A percentile compares a stretch with the other conserved stretches of the same genome.
phyloP scores from a whole-genome alignment of 2,113 vertebrate species.

The Podarcis muralis region DNA sequence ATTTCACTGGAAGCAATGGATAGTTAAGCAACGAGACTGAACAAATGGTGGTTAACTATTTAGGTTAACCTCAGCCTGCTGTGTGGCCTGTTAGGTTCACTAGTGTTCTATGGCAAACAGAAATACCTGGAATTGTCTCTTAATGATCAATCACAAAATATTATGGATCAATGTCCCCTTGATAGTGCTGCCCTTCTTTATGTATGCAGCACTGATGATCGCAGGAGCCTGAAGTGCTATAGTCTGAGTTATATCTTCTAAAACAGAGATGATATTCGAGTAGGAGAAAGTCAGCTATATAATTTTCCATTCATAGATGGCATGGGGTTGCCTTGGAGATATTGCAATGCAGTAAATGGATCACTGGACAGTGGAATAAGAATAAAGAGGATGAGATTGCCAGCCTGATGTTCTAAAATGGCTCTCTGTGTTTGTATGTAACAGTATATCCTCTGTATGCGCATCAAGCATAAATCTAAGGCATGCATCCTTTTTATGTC shows the following conservation, averaged over 20 bases:
- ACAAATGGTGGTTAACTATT: slow-evolving; percentile 24
- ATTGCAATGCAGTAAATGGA: slow-evolving; percentile 53
- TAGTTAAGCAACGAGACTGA: slow-evolving; percentile 44
- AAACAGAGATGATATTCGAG: slow-evolving; percentile 42
- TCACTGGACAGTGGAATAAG: slow-evolving; percentile 62
- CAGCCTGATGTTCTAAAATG: slow-evolving; percentile 40
- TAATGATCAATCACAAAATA: neutral
- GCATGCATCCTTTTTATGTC: slow-evolving; percentile 41
- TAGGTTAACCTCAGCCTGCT: slow-evolving; percentile 42
- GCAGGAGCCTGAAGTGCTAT: slow-evolving; percentile 13
- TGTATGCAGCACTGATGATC: rapidly evolving
- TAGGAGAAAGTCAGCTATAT: slow-evolving; percentile 30
- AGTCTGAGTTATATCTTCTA: neutral
- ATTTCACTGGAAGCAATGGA: slow-evolving; percentile 57
- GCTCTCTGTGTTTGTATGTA: neutral
- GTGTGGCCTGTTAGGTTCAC: slow-evolving; percentile 28
- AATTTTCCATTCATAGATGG: slow-evolving; percentile 34
- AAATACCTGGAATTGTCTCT: slow-evolving; percentile 24
- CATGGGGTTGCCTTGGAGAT: slow-evolving; percentile 65
- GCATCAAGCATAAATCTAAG: slow-evolving; percentile 28
- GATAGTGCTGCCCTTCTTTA: slow-evolving; percentile 14
- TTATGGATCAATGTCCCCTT: neutral
- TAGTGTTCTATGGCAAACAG: slow-evolving; percentile 16
- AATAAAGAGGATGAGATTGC: slow-evolving; percentile 54
- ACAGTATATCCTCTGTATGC: slow-evolving; percentile 7